A percentile compares a stretch with the other conserved stretches of the same genome.
Conservation (phyloP, 2,888 invertebrate genomes). For the Himalopsyche tibetana region DNA sequence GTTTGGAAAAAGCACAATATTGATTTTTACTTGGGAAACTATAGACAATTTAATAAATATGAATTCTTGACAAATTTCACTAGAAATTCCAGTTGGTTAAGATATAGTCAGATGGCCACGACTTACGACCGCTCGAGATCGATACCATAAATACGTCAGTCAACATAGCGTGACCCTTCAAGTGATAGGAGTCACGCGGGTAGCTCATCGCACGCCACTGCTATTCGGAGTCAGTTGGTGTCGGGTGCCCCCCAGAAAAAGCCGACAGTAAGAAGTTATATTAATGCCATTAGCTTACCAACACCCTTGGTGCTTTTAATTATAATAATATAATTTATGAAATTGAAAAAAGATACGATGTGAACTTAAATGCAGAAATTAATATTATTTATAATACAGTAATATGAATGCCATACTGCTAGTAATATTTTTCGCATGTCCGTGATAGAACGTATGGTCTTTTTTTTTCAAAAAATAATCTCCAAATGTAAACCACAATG, state of each 20-base stretch:
- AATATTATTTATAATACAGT: too few species aligned
- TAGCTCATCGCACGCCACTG: slow-evolving; percentile 39
- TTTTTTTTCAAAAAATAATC: too few species aligned
- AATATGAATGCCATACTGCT: too few species aligned
- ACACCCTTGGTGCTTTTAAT: not conserved
- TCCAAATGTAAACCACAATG: too few species aligned
- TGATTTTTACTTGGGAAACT: too few species aligned
- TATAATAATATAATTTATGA: not conserved
- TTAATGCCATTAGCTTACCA: not conserved
- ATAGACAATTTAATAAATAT: too few species aligned
- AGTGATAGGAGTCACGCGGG: slow-evolving; percentile 38
- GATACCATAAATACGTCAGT: slow-evolving; percentile 32
- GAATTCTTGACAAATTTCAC: too few species aligned
- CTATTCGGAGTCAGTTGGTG: slow-evolving; percentile 32
- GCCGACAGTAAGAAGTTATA: not conserved
- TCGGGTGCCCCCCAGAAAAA: not conserved
- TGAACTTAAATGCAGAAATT: too few species aligned
- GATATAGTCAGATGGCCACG: not conserved
- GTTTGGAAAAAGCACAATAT: too few species aligned
- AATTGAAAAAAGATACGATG: not conserved
- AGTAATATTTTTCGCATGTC: too few species aligned
- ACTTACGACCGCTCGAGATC: slow-evolving; percentile 6
- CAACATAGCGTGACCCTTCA: slow-evolving; percentile 56
- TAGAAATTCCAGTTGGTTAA: too few species aligned
- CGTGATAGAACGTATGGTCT: too few species aligned